These are phyloP conservation scores for Bothrops jararaca DNA, from an alignment of 2,113 vertebrate genomes.

Conservation along the genomic window DNA sequence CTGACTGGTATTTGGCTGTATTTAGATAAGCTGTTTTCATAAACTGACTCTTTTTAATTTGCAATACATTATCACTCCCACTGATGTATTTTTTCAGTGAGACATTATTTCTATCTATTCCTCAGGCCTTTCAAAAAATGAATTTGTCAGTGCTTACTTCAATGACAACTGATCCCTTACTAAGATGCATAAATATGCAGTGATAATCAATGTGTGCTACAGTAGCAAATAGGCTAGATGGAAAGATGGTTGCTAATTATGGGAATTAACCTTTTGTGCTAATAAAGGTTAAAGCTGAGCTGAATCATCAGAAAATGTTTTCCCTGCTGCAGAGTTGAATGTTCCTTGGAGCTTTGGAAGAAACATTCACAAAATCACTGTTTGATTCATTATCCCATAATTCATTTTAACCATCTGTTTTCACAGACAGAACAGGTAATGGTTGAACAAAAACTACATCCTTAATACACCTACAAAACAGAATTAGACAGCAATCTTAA, in stretches of 20 bases:
- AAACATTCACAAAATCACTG: constrained; percentile 1
- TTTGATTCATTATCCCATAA: background rate
- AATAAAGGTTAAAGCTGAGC: constrained; percentile 9
- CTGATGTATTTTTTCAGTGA: constrained; percentile 4
- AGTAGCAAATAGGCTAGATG: background rate
- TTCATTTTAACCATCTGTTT: background rate
- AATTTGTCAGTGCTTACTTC: background rate
- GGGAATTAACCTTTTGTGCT: background rate
- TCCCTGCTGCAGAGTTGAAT: background rate
- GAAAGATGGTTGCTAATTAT: constrained; percentile 9
- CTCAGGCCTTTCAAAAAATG: constrained; percentile 27
- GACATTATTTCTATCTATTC: constrained; percentile 26
- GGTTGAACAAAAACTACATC: background rate
- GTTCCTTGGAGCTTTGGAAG: background rate
- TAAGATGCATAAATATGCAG: constrained; percentile 8
- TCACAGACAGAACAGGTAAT: background rate
- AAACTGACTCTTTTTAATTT: constrained; percentile 31
- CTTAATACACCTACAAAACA: background rate
- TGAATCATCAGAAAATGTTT: background rate
- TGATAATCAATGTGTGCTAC: constrained; percentile 9
- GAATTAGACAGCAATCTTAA: background rate
- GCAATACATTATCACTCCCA: constrained; percentile 4
- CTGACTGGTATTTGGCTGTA: constrained; percentile 5
- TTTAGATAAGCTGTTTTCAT: constrained; percentile 8
- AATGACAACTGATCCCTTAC: background rate